phyloP scores from a whole-genome alignment of 2,797 vertebrate genomes.

The Linurgus olivaceus region DNA sequence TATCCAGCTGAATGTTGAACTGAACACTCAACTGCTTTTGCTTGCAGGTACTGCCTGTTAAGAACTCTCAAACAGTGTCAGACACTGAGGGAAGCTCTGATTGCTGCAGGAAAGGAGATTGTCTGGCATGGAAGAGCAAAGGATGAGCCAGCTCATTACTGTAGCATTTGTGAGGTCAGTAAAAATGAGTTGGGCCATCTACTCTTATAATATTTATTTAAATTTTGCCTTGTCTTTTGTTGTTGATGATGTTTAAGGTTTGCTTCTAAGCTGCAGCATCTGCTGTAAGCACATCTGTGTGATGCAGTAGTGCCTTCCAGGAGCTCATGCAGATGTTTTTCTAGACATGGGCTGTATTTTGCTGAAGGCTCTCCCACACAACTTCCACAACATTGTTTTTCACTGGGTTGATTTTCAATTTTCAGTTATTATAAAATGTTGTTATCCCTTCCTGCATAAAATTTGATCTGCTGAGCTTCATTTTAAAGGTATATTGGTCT shows the following conservation, averaged over 20 bases:
- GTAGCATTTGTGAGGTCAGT: slow-evolving; percentile 95
- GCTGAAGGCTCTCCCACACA: not conserved
- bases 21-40: not conserved
- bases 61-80: slow-evolving; percentile 97
- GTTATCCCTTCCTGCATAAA: not conserved
- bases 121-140: slow-evolving; percentile 91
- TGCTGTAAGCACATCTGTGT: not conserved
- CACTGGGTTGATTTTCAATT: slow-evolving; percentile 1
- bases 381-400: not conserved
- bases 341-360: not conserved
- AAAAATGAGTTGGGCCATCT: not conserved
- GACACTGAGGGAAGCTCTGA: slow-evolving; percentile 89
- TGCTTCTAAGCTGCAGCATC: not conserved
- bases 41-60: slow-evolving; percentile 89
- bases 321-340: not conserved
- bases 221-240: not conserved
- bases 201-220: not conserved
- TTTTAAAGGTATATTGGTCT: not conserved
- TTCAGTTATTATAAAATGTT: not conserved
- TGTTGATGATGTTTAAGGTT: not conserved
- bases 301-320: not conserved
- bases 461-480: not conserved
- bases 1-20: not conserved
- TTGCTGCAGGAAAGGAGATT: slow-evolving; percentile 88
- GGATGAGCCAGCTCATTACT: slow-evolving; percentile 95